Base-by-base conservation (phyloP, 2,113 vertebrate species). In the Thinocorus orbignyianus region DNA sequence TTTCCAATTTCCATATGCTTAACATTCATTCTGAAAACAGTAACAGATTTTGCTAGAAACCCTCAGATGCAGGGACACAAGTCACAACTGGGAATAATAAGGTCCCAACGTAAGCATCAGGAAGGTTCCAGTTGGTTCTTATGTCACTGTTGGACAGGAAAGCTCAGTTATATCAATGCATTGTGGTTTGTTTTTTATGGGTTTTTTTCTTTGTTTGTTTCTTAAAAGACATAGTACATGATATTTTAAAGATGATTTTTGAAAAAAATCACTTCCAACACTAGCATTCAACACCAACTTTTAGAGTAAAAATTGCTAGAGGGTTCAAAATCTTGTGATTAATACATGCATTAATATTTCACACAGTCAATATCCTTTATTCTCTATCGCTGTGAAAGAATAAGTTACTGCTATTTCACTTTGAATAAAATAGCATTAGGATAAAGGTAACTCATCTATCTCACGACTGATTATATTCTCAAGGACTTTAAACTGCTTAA, bases 401-500 rank as follows among this genome's bases (percentile, higher is more conserved):
- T 72, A 86, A 92, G 26, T 78, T 61, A 86, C 6, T 86, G 68
- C 55, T 86, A 33, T 57, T 86, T 66, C 69, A 83, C 49, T 96
- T 86, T 33, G 51, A 77, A 73, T 62, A 57, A 80, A 77, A 87
- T 11, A 51, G 55, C 28, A 58, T 81, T 66, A 60, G 37, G 22
- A 91, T 79, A 89, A 68, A 92, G 77, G 19, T 62, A 83, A 84
- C 86, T 74, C 60, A 42, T 55, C 41, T 39, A 51, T 60, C 77
- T 91, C 61, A 62, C 42, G 58, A 86, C 60, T 70, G 64, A 90
- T 84, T 80, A 81, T 55, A 91, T 95, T 92, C 80, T 84, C 57
- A 91, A 86, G 92, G 48, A 35, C 65, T 91, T 93, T 84, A 81
- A 81, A 78, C 30, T 74, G 73, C 81, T 74, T 88, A 60, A 95